Percentiles rank a stretch among this genome's conserved stretches.
Evolutionary conservation across 2,113 vertebrate species (phyloP).

Genomic region (Trematomus loennbergii): DNA sequence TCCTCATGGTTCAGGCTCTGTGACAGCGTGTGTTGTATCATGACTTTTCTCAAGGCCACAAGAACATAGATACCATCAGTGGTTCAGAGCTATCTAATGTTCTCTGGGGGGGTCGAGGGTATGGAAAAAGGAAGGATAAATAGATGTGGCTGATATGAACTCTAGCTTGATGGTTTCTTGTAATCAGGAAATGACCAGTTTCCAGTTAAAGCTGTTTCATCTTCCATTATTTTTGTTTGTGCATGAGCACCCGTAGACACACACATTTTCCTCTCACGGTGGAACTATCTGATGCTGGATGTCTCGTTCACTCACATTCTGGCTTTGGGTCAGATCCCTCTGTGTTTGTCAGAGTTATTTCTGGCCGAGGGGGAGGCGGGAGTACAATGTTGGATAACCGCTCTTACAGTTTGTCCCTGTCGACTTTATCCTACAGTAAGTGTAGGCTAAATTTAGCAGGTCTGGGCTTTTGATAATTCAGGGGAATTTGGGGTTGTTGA

Average conservation of each 20-base stretch:
- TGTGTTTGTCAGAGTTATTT: conserved; percentile 70
- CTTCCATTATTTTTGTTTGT: conserved; percentile 50
- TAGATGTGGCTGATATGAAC: conserved; percentile 40
- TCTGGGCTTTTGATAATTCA: conserved; percentile 71
- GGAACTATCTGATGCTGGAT: conserved; percentile 61
- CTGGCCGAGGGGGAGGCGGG: conserved; percentile 43
- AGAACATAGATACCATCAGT: conserved; percentile 44
- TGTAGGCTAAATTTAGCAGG: conserved; percentile 74
- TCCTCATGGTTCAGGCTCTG: conserved; percentile 23
- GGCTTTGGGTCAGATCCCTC: conserved; percentile 56
- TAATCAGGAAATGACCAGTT: conserved; percentile 56
- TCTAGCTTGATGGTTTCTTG: conserved; percentile 44
- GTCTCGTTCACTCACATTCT: conserved; percentile 56
- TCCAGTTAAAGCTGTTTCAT: conserved; percentile 50
- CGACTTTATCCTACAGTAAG: conserved; percentile 60
- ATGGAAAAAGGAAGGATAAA: conserved; percentile 52
- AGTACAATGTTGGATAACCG: conserved; percentile 57
- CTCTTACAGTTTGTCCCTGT: conserved; percentile 50
- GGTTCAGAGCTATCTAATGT: conserved; percentile 24
- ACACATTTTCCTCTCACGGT: conserved; percentile 41
- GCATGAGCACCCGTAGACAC: conserved; percentile 14
- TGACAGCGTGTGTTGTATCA: conserved; percentile 13
- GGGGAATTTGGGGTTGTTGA: conserved; percentile 61
- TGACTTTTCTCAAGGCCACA: conserved; percentile 46
- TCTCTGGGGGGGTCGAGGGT: conserved; percentile 26